Evolutionary conservation across 2,797 vertebrate genomes (phyloP), one percentile per base, ranked within the genome.

Genomic region (Onychomys torridus): DNA sequence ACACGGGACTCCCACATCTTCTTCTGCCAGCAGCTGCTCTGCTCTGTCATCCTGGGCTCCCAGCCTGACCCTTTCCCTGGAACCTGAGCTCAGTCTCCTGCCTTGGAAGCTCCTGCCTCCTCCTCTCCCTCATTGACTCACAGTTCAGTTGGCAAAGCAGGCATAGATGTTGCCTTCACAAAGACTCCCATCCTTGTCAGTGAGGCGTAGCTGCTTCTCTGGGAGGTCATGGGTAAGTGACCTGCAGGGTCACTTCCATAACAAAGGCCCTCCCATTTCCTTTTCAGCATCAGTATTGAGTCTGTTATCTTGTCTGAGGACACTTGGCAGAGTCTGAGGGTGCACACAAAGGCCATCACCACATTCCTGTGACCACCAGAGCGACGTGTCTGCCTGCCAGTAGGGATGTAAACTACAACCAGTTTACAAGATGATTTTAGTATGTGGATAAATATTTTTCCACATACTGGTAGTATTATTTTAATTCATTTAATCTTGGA

Each of bases 401-500:
- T 0, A 69, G 90, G n/a, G 7, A 57, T 23, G 40, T 65, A 0
- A 27, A 11, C 6, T 11, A 11, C 23, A 2, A 4, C 13, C 21
- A 49, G 25, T 46, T 90, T 27, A 0, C 5, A n/a, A 34, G 43
- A 52, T 2, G 9, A 93, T 59, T 89, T 89, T 49, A 83, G 71
- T 43, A 29, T 10, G 0, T 76, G 37, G 59, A 25, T 43, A 32
- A 55, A 49, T 1, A 65, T 67, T 88, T 82, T 69, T 32, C 17
- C 27, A 43, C 71, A n/a, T 46, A 27, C 46, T 76, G 34, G 55
- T 37, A 71, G n/a, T 43, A 52, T 83, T 90, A 55, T 65, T 84
- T 81, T 90, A 85, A 59, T 93, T 73, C 27, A 52, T 49, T 93
- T 82, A 61, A 67, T 13, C 77, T 67, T 90, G 89, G 37, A 81